Conservation (phyloP, 2,888 invertebrate species). For the Tachina lurida region DNA sequence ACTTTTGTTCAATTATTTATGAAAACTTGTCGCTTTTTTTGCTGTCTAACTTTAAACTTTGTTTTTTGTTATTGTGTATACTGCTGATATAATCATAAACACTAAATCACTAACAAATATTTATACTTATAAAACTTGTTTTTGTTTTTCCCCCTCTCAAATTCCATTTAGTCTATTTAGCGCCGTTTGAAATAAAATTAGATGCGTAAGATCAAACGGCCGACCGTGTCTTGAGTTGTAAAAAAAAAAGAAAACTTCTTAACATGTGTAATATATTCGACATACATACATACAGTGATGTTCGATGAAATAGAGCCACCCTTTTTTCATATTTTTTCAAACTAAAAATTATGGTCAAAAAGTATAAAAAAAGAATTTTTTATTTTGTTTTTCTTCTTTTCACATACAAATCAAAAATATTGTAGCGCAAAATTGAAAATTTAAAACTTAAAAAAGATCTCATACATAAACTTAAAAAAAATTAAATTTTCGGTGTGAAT, state of each 20-base stretch:
- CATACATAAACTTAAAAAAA: no score
- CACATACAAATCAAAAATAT: no score
- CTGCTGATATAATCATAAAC: neutral
- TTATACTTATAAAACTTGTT: slow-evolving; percentile 7
- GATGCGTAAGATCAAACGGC: neutral
- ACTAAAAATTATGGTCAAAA: no score
- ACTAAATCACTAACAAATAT: slow-evolving; percentile 29
- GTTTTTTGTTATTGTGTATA: neutral
- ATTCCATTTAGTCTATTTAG: neutral
- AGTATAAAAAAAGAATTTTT: no score
- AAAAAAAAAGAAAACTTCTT: neutral
- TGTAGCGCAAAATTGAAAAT: no score
- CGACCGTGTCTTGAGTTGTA: neutral
- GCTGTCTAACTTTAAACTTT: slow-evolving; percentile 2
- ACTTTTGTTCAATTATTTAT: slow-evolving; percentile 31
- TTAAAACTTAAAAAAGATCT: no score
- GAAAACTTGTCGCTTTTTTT: slow-evolving; percentile 24
- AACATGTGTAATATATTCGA: neutral
- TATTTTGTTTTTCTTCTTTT: no score
- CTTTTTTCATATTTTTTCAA: no score
- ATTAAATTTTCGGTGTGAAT: no score
- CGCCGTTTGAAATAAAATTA: neutral
- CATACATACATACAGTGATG: no score
- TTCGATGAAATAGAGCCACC: no score
- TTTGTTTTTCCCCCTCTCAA: neutral